Conservation (phyloP, 2,797 vertebrate species). For the Carcharodon carcharias region DNA sequence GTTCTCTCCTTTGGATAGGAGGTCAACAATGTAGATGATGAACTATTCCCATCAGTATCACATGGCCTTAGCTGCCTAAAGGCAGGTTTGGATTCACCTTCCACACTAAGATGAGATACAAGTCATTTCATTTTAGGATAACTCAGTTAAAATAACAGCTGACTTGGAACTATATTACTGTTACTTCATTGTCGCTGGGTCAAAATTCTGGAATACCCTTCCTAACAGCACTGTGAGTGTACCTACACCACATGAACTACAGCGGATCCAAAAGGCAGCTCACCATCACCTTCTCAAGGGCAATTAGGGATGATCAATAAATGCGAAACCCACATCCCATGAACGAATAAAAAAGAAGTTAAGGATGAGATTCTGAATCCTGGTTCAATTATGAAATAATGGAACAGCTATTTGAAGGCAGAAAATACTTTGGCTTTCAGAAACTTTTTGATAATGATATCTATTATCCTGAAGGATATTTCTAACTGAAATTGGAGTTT, state of each 20-base stretch:
- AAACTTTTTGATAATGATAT: not conserved
- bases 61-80: not conserved
- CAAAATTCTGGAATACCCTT: too few species aligned
- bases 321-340: too few species aligned
- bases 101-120: not conserved
- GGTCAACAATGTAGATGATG: not conserved
- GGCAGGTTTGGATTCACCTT: not conserved
- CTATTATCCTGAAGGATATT: not conserved
- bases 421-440: not conserved
- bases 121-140: not conserved
- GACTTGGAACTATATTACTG: too few species aligned
- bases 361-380: not conserved
- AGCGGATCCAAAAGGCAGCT: too few species aligned
- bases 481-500: not conserved
- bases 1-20: not conserved
- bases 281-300: too few species aligned
- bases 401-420: not conserved
- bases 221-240: too few species aligned
- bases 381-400: not conserved
- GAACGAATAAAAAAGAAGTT: not conserved
- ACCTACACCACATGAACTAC: too few species aligned
- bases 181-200: too few species aligned
- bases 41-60: not conserved
- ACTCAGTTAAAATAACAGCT: not conserved
- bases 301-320: too few species aligned